phyloP scores from a whole-genome alignment of 2,797 vertebrate genomes.

The Smutsia gigantea region DNA sequence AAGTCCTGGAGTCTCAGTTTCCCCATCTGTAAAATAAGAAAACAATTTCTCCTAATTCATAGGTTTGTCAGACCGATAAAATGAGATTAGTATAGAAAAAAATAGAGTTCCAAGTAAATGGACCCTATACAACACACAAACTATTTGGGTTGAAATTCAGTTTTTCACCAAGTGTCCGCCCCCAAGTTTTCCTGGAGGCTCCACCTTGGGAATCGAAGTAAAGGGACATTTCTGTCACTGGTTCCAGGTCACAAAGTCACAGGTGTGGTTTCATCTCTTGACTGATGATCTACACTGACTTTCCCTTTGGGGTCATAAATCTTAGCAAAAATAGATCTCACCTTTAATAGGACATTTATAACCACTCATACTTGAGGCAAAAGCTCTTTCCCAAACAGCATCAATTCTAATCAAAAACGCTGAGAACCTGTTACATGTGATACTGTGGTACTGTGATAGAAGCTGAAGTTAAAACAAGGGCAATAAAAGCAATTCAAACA shows the following conservation, averaged over 20 bases:
- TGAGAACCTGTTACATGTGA: background rate
- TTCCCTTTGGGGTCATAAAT: background rate
- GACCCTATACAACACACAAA: background rate
- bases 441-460: background rate
- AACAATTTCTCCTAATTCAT: conserved; percentile 12
- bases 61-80: background rate
- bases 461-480: background rate
- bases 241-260: background rate
- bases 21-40: conserved; percentile 2
- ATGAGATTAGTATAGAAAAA: background rate
- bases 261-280: background rate
- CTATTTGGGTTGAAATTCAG: background rate
- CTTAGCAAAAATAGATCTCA: background rate
- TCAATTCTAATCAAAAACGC: background rate
- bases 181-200: background rate
- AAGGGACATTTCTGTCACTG: background rate
- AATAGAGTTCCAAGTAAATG: background rate
- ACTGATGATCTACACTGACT: background rate
- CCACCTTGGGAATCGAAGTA: background rate
- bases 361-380: background rate
- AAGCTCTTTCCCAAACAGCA: background rate
- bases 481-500: background rate
- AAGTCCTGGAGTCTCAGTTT: background rate
- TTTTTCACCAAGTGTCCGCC: background rate
- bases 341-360: background rate